Evolutionary conservation across 2,113 vertebrate species (phyloP).

Genomic region (Thymallus thymallus): DNA sequence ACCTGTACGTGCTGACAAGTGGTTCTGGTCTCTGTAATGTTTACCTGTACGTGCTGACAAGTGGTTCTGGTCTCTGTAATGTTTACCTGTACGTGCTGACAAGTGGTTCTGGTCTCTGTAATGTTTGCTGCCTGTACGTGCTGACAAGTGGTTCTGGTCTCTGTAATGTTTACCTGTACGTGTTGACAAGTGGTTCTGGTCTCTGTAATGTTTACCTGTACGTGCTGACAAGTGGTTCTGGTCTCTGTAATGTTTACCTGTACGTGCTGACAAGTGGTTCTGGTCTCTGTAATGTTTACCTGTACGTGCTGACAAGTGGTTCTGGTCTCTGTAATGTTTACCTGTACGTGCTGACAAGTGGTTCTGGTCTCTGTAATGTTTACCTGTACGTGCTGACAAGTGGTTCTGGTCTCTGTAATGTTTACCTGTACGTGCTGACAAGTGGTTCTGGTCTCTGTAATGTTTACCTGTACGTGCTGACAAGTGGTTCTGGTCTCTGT

Average conservation of each 20-base stretch:
- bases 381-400: constrained; percentile 19
- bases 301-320: constrained; percentile 16
- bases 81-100: constrained; percentile 11
- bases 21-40: constrained; percentile 24
- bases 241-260: constrained; percentile 21
- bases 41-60: constrained; percentile 15
- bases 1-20: constrained; percentile 18
- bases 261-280: constrained; percentile 19
- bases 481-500: constrained; percentile 30
- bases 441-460: constrained; percentile 28
- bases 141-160: constrained; percentile 32
- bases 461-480: constrained; percentile 11
- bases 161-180: constrained; percentile 7
- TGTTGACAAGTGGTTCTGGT: constrained; percentile 25
- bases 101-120: constrained; percentile 30
- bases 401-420: constrained; percentile 23
- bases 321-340: constrained; percentile 22
- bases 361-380: constrained; percentile 24
- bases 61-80: constrained; percentile 26
- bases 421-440: constrained; percentile 14
- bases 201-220: constrained; percentile 17
- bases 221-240: constrained; percentile 24
- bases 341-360: constrained; percentile 16
- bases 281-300: constrained; percentile 22
- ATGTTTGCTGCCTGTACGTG: constrained; percentile 11